A percentile compares a stretch with the other conserved stretches of the same genome.
Conservation (phyloP, 2,888 invertebrate species). For the Ypsolopha scabrella region DNA sequence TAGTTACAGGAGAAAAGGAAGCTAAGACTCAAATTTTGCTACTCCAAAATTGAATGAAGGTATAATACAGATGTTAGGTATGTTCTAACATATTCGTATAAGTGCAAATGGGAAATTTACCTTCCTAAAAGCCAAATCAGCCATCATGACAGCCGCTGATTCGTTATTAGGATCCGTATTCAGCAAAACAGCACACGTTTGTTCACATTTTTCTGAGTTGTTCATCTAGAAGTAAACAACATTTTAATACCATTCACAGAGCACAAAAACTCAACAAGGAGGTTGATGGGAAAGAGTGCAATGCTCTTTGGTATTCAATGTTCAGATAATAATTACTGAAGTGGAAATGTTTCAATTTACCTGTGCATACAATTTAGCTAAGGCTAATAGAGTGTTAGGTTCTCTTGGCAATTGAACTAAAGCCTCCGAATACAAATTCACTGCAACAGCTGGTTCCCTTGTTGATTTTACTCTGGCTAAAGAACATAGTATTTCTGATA, state of each 20-base stretch:
- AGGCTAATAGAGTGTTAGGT: conserved; percentile 75
- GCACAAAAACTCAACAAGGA: too few relatives aligned
- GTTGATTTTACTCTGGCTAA: conserved; percentile 47
- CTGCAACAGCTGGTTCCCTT: conserved; percentile 72
- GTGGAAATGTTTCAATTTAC: conserved; percentile 33
- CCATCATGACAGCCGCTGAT: conserved; percentile 95
- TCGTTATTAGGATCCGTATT: conserved; percentile 91
- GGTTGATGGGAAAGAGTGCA: too few relatives aligned
- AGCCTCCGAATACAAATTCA: conserved; percentile 89
- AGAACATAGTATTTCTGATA: conserved; percentile 44
- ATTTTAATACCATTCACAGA: background rate
- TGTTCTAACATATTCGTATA: background rate
- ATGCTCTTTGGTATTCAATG: background rate
- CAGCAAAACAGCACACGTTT: conserved; percentile 85
- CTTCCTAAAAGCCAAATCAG: conserved; percentile 92
- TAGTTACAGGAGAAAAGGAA: too few relatives aligned
- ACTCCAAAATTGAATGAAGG: too few relatives aligned
- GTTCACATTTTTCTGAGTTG: conserved; percentile 88
- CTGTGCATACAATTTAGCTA: conserved; percentile 86
- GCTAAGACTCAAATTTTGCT: too few relatives aligned
- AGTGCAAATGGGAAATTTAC: conserved; percentile 31
- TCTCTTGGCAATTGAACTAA: conserved; percentile 83
- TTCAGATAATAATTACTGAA: background rate
- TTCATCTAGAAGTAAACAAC: conserved; percentile 70
- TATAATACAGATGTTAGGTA: too few relatives aligned